A percentile compares a stretch with the other conserved stretches of the same genome.
Conservation (phyloP, 2,888 invertebrate species). For the Lutraria lutraria region DNA sequence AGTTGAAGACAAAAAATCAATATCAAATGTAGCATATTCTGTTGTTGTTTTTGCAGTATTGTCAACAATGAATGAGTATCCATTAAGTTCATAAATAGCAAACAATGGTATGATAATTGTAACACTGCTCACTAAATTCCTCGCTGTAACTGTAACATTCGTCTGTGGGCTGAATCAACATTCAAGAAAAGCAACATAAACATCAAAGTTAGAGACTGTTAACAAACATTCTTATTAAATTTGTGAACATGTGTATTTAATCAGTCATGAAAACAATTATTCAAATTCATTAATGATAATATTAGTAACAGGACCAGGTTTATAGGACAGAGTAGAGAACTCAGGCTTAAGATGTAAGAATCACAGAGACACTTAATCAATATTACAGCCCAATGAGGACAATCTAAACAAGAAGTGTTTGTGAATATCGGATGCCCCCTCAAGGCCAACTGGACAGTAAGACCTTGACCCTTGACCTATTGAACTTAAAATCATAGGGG, state of each 20-base stretch:
- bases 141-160: conserved; percentile 42
- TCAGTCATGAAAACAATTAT: not conserved
- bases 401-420: too few species aligned
- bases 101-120: conserved; percentile 38
- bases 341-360: too few species aligned
- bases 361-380: too few species aligned
- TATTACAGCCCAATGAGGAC: too few species aligned
- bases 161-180: conserved; percentile 26
- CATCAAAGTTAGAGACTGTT: not conserved
- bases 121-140: conserved; percentile 49
- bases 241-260: not conserved
- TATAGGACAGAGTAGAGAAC: too few species aligned
- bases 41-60: conserved; percentile 23
- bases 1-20: not conserved
- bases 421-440: too few species aligned
- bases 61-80: conserved; percentile 43
- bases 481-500: too few species aligned
- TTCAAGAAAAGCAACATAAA: not conserved
- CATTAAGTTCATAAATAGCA: conserved; percentile 57
- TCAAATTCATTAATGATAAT: not conserved
- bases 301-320: not conserved
- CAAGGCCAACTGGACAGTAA: too few species aligned
- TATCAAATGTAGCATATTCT: conserved; percentile 26
- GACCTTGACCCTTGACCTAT: too few species aligned
- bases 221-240: not conserved